Percentiles rank a stretch among this genome's conserved stretches.
phyloP scores from a whole-genome alignment of 2,113 vertebrate species.

The Tachysurus fulvidraco region DNA sequence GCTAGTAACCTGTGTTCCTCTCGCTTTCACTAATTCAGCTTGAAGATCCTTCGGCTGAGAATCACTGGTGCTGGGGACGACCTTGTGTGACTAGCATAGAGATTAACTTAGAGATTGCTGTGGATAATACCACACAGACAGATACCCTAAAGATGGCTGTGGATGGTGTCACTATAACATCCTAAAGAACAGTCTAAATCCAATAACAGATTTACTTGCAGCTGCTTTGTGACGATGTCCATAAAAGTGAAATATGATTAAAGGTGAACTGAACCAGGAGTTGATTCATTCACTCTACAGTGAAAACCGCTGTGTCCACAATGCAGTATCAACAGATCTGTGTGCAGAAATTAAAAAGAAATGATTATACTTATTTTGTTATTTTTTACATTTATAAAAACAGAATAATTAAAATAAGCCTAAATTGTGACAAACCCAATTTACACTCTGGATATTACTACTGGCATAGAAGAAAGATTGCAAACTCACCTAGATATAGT shows the following conservation, averaged over 20 bases:
- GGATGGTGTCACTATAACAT: too few species aligned
- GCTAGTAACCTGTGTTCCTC: not conserved
- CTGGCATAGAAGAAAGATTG: not conserved
- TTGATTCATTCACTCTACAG: not conserved
- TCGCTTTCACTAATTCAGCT: not conserved
- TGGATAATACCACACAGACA: not conserved
- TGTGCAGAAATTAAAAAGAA: not conserved
- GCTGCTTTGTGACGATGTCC: not conserved
- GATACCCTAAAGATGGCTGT: not conserved
- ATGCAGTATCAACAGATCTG: not conserved
- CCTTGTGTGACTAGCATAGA: not conserved
- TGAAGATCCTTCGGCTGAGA: not conserved
- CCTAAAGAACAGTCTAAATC: not conserved
- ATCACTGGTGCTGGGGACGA: not conserved
- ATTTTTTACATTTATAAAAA: not conserved
- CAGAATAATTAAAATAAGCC: not conserved
- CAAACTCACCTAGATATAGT: slow-evolving; percentile 9
- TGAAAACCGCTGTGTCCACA: not conserved
- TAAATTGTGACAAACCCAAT: not conserved
- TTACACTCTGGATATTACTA: not conserved
- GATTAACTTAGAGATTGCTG: not conserved
- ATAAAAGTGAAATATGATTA: not conserved
- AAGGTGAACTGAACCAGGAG: not conserved
- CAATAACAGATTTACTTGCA: not conserved
- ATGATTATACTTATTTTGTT: too few species aligned